These are phyloP conservation scores for Numenius phaeopus DNA, from an alignment of 2,797 vertebrate genomes.

Conservation along the genomic window DNA sequence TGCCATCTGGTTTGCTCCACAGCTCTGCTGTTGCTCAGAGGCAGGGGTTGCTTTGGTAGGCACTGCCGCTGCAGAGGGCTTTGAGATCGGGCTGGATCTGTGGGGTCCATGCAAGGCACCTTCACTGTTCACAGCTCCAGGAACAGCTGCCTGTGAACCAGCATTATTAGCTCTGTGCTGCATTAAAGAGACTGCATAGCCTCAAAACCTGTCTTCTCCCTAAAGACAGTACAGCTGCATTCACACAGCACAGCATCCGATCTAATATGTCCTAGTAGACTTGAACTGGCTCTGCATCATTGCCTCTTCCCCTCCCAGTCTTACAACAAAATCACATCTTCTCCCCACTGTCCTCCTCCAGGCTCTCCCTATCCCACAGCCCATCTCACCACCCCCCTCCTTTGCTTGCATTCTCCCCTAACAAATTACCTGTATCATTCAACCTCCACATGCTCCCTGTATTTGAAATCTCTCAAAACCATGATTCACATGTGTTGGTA, in stretches of 20 bases:
- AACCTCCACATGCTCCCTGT: neutral
- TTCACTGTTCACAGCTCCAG: neutral
- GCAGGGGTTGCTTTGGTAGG: neutral
- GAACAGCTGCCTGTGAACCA: neutral
- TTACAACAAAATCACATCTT: neutral
- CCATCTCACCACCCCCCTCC: neutral
- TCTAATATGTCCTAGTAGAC: neutral
- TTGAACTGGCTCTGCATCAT: neutral
- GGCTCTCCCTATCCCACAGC: neutral
- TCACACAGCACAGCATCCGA: neutral
- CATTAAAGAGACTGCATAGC: neutral
- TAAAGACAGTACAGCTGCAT: neutral
- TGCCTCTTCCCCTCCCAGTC: neutral
- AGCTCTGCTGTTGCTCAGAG: neutral
- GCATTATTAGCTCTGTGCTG: neutral
- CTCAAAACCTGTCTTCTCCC: neutral
- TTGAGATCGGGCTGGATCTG: neutral
- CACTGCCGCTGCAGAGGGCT: neutral
- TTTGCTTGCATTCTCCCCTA: neutral
- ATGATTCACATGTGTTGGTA: neutral
- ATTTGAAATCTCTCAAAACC: neutral
- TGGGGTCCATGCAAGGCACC: neutral
- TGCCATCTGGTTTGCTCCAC: neutral
- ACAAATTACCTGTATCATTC: neutral
- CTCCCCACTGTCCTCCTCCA: neutral